Percentiles rank a stretch among this genome's conserved stretches.
phyloP scores from a whole-genome alignment of 2,113 vertebrate genomes.

The Cephalopterus ornatus region DNA sequence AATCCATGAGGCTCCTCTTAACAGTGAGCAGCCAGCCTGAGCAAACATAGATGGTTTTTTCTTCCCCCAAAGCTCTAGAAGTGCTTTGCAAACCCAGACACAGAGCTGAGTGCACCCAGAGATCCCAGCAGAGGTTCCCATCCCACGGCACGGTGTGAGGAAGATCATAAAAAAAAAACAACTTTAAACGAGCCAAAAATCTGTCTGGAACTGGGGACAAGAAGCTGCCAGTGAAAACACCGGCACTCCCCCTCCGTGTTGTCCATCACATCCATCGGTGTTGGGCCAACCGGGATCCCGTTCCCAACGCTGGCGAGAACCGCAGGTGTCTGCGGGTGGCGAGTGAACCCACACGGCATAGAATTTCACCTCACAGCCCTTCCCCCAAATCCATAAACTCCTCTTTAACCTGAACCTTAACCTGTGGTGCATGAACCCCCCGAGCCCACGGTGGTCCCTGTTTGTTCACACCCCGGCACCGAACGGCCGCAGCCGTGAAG shows the following conservation, averaged over 20 bases:
- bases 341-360: background rate
- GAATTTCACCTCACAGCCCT: background rate
- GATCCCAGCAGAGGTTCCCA: background rate
- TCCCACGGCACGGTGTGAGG: accelerated
- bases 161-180: background rate
- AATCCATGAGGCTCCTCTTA: background rate
- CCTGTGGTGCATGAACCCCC: background rate
- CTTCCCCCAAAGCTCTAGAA: background rate
- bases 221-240: background rate
- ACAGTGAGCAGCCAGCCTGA: background rate
- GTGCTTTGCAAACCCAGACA: background rate
- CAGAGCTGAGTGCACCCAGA: background rate
- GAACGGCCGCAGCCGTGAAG: accelerated
- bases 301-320: background rate
- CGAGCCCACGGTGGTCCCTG: accelerated
- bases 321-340: background rate
- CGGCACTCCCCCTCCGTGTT: background rate
- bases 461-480: background rate
- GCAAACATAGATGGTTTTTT: background rate
- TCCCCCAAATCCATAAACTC: background rate
- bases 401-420: background rate
- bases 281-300: background rate
- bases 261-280: background rate
- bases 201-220: background rate
- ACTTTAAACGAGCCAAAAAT: background rate